Conservation (phyloP, 2,797 vertebrate genomes). For the Fratercula arctica region DNA sequence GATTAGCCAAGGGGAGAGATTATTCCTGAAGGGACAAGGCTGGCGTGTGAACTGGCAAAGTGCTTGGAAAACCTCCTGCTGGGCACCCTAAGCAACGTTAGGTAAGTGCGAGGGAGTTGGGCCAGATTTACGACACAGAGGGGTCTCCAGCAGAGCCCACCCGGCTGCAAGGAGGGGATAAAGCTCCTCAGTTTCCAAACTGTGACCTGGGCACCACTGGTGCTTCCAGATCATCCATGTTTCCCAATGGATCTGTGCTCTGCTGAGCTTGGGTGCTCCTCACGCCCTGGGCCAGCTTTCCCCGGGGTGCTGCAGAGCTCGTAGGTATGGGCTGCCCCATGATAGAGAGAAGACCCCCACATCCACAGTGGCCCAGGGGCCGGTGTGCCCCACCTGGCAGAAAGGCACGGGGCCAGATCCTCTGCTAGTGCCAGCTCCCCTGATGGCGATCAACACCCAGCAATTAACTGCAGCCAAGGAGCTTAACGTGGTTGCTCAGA, state of each 20-base stretch:
- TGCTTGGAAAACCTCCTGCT: background rate
- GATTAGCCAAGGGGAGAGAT: background rate
- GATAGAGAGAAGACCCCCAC: background rate
- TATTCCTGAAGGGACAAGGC: background rate
- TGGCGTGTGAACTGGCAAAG: background rate
- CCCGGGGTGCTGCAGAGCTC: background rate
- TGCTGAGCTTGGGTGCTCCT: background rate
- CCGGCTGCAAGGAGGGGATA: background rate
- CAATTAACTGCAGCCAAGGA: background rate
- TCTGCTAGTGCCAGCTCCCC: background rate
- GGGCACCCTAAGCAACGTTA: accelerated
- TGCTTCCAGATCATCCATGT: background rate
- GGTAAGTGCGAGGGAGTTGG: background rate
- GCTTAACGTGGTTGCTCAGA: background rate
- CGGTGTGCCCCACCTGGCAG: background rate
- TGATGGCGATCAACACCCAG: background rate
- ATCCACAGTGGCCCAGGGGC: too few species aligned
- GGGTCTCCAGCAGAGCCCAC: background rate
- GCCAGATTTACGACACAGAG: background rate
- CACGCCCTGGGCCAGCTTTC: accelerated
- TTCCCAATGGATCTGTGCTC: background rate
- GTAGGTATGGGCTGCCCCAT: background rate
- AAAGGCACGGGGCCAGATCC: accelerated
- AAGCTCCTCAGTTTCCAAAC: background rate
- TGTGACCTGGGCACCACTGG: background rate